Evolutionary conservation across 2,888 invertebrate species (phyloP).

Genomic region (Nemurella pictetii): DNA sequence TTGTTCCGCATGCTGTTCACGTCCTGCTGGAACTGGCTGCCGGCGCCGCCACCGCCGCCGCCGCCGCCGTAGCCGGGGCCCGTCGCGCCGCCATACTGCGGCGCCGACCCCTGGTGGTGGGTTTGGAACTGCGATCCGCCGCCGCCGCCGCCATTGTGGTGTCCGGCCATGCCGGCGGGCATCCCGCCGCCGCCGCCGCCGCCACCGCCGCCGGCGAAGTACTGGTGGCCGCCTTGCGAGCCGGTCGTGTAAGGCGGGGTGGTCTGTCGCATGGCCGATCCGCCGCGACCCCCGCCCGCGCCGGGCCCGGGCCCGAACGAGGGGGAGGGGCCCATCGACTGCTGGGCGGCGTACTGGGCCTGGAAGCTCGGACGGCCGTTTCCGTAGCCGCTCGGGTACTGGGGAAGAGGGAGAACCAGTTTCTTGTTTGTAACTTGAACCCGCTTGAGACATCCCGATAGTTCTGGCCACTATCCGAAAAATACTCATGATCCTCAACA

Average conservation of each 20-base stretch:
- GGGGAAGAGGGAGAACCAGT: conserved; percentile 43
- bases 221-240: conserved; percentile 53
- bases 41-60: conserved; percentile 53
- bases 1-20: conserved; percentile 54
- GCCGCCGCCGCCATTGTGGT: conserved; percentile 47
- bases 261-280: conserved; percentile 62
- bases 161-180: conserved; percentile 1
- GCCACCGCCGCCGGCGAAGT: conserved; percentile 60
- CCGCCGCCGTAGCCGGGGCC: conserved; percentile 46
- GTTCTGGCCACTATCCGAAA: no score
- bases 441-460: no score
- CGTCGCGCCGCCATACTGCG: conserved; percentile 47
- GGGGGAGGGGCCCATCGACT: conserved; percentile 59
- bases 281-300: conserved; percentile 40
- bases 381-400: conserved; percentile 57
- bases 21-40: conserved; percentile 72
- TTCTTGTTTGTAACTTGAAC: neutral
- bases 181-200: neutral
- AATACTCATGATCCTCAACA: no score
- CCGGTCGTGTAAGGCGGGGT: conserved; percentile 57
- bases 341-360: conserved; percentile 68
- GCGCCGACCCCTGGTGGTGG: conserved; percentile 52
- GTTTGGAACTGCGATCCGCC: conserved; percentile 59
- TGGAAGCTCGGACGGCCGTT: conserved; percentile 59
- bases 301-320: conserved; percentile 54